Evolutionary conservation across 2,797 vertebrate species (phyloP), one percentile per base, ranked within the genome.

Genomic region (Betta splendens): DNA sequence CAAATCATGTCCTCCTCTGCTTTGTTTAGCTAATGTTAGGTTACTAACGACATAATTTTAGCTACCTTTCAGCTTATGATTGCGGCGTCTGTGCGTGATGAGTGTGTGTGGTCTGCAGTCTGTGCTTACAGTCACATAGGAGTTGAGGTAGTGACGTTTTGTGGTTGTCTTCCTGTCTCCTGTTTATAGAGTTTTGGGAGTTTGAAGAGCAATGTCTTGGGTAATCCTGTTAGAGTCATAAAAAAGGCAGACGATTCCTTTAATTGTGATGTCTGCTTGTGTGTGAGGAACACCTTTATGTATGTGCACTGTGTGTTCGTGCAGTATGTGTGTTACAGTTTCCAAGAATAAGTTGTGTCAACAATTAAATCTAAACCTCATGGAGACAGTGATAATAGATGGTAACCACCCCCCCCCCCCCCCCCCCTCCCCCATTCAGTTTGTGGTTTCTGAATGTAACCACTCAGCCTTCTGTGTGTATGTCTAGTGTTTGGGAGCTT

Each of bases 301-400:
- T 57, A 63, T 58, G 44, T 38, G 62, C 1, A 31, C 48, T 60
- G 15, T 69, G 44, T 73, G 54, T 67, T 32, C 17, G 32, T 40
- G 42, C 17, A 46, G 20, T 29, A 7, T 31, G 43, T 38, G 45
- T 44, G 59, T 7, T 15, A 31, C 42, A 17, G 39, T 77, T 79
- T 77, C 55, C n/a, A 18, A 75, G 72, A 82, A 77, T 29, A 38
- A 76, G 74, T 76, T 72, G 50, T 74, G 61, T 82, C 71, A 84
- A 81, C 71, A 85, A 61, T 75, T 64, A 60, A 50, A 73, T 69
- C 67, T 84, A 77, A 81, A 85, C 71, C 77, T 75, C 57, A 61
- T 65, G 64, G 72, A 80, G 73, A 75, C 65, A 52, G 58, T 79
- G 69, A 79, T 76, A 75, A 78, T 80, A 47, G 64, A 75, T 77